Base-by-base conservation (phyloP, 2,113 vertebrate genomes). In the Pagrus major region DNA sequence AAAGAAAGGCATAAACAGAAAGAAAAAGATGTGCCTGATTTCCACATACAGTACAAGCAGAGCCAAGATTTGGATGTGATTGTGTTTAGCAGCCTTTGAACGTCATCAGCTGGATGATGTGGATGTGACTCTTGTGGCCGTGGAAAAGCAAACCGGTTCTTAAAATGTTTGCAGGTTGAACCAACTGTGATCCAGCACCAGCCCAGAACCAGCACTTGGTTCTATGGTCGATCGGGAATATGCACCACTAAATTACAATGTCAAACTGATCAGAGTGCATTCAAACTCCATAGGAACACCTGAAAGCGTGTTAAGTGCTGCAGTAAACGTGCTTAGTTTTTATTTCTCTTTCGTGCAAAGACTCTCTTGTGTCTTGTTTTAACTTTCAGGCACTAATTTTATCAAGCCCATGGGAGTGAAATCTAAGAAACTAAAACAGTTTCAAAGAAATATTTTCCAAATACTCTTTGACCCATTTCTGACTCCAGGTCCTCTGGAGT, bases 391-490 rank as follows among this genome's bases (percentile, higher is more conserved):
- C 21, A 16, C 11, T 42, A 0, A 3, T 71, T 49, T 64, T 71
- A 49, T 51, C n/a, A 42, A 39, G 29, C 11, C 16, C 59, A 72
- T n/a, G 14, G n/a, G 27, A 68, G 55, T 60, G 31, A 64, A 66
- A 80, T 29, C 23, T 10, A 74, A 76, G 6, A 3, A 41, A 39
- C 46, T 61, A 21, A 68, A 80, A 44, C 21, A 76, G 74, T 44
- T 29, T 16, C 1, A 23, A 2, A 25, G 25, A 73, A 37, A 15
- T 55, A 71, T 71, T 76, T 71, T 49, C 61, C 44, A 74, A 79
- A 46, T 55, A 31, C 7, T 72, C 74, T 69, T 58, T 80, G 58
- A 83, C 73, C 74, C 56, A 75, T 70, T 83, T 83, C 44, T 49
- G 0, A 56, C 55, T 84, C 52, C 70, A 65, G 47, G 59, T 20